Evolutionary conservation across 2,113 vertebrate species (phyloP).

Genomic region (Otis tarda): DNA sequence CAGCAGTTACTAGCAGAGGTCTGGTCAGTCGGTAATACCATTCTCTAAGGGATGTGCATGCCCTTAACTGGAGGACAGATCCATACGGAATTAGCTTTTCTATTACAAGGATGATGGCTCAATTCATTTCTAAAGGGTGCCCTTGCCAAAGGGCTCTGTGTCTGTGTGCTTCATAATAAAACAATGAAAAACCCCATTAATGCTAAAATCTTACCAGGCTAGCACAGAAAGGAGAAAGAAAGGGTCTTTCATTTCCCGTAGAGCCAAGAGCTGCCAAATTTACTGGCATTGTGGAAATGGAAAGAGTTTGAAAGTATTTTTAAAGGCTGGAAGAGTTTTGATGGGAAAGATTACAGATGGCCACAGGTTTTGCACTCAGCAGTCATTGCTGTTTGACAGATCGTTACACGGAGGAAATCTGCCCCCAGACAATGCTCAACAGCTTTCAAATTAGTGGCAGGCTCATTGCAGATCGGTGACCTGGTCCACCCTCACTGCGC

Average conservation of each 20-base stretch:
- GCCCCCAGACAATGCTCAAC: background rate
- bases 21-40: background rate
- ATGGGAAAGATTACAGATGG: background rate
- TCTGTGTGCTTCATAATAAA: background rate
- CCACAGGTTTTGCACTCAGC: background rate
- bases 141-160: conserved; percentile 41
- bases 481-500: background rate
- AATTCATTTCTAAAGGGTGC: conserved; percentile 21
- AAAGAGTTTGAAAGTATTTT: background rate
- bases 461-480: background rate
- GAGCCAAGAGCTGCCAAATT: background rate
- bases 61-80: conserved; percentile 4
- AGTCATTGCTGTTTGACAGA: background rate
- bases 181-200: background rate
- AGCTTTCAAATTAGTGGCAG: background rate
- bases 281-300: background rate
- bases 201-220: background rate
- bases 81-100: conserved; percentile 42
- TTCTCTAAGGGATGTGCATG: background rate
- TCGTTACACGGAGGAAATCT: background rate
- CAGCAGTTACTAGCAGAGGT: background rate
- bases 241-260: background rate
- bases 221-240: background rate
- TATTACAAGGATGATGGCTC: background rate
- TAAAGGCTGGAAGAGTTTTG: background rate